Percentiles rank a stretch among this genome's conserved stretches.
These are phyloP conservation scores for Agriopis marginaria DNA, from an alignment of 2,888 invertebrate genomes.

Conservation along the genomic window DNA sequence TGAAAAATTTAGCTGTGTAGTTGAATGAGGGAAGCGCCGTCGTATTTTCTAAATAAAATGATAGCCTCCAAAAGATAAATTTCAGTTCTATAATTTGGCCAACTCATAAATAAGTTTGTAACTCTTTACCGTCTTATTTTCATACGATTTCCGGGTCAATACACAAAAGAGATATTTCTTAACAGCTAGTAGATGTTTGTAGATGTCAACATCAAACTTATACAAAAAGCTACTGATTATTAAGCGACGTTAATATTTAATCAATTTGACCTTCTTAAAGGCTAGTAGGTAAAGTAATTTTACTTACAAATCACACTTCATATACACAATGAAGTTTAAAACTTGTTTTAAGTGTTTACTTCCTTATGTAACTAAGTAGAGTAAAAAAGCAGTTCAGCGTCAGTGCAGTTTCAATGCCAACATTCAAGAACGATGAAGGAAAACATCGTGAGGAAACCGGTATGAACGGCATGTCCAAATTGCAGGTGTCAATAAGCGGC, in stretches of 20 bases:
- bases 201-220: constrained; percentile 2
- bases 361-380: background rate
- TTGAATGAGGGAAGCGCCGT: background rate
- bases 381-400: too few relatives aligned
- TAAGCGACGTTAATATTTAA: constrained; percentile 4
- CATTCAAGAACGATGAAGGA: too few relatives aligned
- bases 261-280: constrained; percentile 4
- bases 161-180: background rate
- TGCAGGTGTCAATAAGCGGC: too few relatives aligned
- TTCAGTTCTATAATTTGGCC: background rate
- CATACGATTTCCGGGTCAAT: background rate
- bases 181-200: background rate
- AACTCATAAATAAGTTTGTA: background rate
- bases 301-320: background rate
- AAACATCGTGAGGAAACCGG: too few relatives aligned
- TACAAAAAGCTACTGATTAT: constrained; percentile 16
- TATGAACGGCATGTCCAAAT: too few relatives aligned
- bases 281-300: background rate
- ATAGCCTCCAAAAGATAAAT: background rate
- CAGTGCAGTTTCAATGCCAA: too few relatives aligned
- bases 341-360: constrained; percentile 6
- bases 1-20: background rate
- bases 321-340: background rate
- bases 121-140: background rate
- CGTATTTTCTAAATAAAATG: background rate